phyloP scores from a whole-genome alignment of 2,888 invertebrate species.

The Leptinotarsa peninsularis region DNA sequence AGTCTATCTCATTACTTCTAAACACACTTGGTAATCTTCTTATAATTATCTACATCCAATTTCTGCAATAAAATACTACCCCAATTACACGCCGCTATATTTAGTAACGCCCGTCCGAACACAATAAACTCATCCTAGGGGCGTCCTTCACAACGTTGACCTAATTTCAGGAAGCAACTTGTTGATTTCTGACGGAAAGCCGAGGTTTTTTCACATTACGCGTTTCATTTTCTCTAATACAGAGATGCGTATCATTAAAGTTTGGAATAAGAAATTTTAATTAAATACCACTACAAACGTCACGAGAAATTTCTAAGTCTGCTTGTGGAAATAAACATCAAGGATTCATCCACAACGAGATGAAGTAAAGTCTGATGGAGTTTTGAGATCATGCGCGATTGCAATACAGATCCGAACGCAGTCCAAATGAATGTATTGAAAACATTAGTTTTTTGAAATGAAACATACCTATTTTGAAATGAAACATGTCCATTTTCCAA shows the following conservation, averaged over 20 bases:
- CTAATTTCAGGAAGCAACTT: conserved; percentile 37
- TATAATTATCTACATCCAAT: neutral
- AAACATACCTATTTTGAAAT: too few relatives aligned
- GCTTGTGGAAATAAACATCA: neutral
- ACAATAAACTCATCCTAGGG: conserved; percentile 23
- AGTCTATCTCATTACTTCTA: neutral
- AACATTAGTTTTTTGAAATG: too few relatives aligned
- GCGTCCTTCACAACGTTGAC: conserved; percentile 31
- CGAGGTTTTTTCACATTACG: conserved; percentile 5
- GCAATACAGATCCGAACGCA: conserved; percentile 16
- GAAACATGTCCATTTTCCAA: too few relatives aligned
- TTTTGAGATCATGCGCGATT: conserved; percentile 21
- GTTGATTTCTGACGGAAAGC: conserved; percentile 30
- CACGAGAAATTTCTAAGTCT: neutral
- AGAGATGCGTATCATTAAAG: too few relatives aligned
- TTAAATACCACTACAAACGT: neutral
- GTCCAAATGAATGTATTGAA: too few relatives aligned
- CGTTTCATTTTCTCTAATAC: neutral
- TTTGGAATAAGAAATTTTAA: neutral
- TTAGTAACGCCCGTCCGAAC: neutral
- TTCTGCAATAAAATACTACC: neutral
- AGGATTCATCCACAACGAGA: conserved; percentile 1
- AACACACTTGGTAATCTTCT: neutral
- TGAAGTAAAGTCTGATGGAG: conserved; percentile 16
- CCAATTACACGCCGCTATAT: neutral